These are phyloP conservation scores for Antennarius striatus DNA, from an alignment of 2,113 vertebrate genomes.

Conservation along the genomic window DNA sequence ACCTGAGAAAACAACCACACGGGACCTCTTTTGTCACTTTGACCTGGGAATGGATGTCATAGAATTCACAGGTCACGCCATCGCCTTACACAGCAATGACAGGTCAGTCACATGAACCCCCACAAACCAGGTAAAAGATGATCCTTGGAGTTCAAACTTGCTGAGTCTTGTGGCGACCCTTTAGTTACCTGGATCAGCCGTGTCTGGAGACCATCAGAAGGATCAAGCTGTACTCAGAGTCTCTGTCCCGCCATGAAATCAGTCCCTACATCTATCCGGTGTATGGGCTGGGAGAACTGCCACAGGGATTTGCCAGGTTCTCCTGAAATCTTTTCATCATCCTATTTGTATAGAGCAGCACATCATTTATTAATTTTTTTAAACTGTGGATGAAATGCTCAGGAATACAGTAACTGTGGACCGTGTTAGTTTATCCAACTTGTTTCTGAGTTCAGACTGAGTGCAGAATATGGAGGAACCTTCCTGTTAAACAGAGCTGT, in stretches of 20 bases:
- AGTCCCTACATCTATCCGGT: constrained; percentile 81
- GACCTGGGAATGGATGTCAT: constrained; percentile 91
- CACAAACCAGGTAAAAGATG: neutral
- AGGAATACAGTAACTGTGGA: neutral
- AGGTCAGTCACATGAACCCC: constrained; percentile 81
- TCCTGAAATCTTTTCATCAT: too few relatives aligned
- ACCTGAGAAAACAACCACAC: constrained; percentile 85
- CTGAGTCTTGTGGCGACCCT: neutral
- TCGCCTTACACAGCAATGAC: constrained; percentile 89
- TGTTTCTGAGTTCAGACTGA: constrained; percentile 80
- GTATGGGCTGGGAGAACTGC: constrained; percentile 78
- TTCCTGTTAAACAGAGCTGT: constrained; percentile 92
- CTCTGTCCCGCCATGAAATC: constrained; percentile 65
- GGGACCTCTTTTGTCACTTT: constrained; percentile 89
- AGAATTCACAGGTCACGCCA: constrained; percentile 90
- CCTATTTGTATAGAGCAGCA: too few relatives aligned
- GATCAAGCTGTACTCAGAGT: constrained; percentile 78
- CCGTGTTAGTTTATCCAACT: neutral
- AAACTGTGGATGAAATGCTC: neutral
- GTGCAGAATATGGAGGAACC: constrained; percentile 89
- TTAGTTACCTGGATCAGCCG: constrained; percentile 79
- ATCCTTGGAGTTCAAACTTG: neutral
- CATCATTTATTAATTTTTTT: neutral
- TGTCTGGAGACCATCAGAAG: constrained; percentile 73
- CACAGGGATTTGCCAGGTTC: constrained; percentile 80